Evolutionary conservation across 2,113 vertebrate genomes (phyloP).

Genomic region (Podocnemis expansa): DNA sequence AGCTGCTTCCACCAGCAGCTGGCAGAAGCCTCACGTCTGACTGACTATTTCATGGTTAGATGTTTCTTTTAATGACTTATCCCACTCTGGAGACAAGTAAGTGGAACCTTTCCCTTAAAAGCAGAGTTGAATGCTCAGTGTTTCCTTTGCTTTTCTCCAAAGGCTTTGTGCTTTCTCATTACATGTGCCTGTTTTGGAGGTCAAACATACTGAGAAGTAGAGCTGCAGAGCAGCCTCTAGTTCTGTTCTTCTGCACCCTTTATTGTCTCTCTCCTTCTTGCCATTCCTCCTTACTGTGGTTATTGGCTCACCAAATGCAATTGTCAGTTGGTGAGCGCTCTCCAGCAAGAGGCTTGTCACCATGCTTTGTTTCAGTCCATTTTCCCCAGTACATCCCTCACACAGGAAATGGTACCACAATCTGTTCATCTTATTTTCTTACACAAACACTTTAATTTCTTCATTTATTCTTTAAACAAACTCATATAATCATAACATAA

Average conservation of each 20-base stretch:
- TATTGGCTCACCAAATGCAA: constrained; percentile 15
- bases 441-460: too few relatives aligned
- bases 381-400: too few relatives aligned
- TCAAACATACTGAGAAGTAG: neutral
- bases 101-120: neutral
- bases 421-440: too few relatives aligned
- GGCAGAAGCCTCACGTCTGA: neutral
- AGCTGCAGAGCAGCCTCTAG: neutral
- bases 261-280: neutral
- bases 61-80: too few relatives aligned
- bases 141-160: neutral
- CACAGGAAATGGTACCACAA: too few relatives aligned
- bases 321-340: neutral
- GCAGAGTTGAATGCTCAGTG: neutral
- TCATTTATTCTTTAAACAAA: too few relatives aligned
- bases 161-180: neutral
- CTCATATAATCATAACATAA: too few relatives aligned
- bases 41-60: too few relatives aligned
- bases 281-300: neutral
- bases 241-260: neutral
- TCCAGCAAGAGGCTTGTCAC: neutral
- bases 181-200: neutral
- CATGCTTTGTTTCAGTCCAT: too few relatives aligned
- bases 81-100: neutral
- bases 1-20: fast-evolving